Conservation (phyloP, 2,888 invertebrate genomes). For the Scotopteryx bipunctaria region DNA sequence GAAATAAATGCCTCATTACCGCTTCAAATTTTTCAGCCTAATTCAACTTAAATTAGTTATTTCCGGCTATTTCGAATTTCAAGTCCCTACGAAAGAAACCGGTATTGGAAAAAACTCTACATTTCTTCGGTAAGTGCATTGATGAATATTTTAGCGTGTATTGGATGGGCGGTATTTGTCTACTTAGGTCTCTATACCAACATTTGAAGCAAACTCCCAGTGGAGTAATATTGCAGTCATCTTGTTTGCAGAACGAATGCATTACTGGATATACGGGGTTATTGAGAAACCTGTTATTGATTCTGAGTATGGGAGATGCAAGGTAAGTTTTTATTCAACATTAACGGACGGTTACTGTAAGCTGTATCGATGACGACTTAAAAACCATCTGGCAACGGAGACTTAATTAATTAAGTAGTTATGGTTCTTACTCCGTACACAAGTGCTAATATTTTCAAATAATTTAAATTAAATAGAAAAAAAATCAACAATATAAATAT, state of each 20-base stretch:
- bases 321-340: not conserved
- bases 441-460: too few species aligned
- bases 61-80: conserved; percentile 1
- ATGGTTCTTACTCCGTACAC: too few species aligned
- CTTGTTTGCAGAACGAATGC: conserved; percentile 21
- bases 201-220: not conserved
- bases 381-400: too few species aligned
- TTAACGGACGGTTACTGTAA: not conserved
- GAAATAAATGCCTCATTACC: too few species aligned
- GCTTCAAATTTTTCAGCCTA: too few species aligned
- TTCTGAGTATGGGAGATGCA: not conserved
- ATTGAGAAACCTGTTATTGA: conserved; percentile 13
- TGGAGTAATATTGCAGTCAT: conserved; percentile 17
- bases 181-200: conserved; percentile 7
- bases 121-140: conserved; percentile 47
- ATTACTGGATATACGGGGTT: conserved; percentile 13
- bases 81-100: conserved; percentile 35
- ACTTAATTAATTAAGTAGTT: too few species aligned
- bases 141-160: conserved; percentile 46
- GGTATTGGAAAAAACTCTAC: conserved; percentile 51
- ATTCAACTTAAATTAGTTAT: too few species aligned
- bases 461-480: too few species aligned
- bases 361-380: too few species aligned
- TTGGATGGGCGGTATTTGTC: conserved; percentile 22
- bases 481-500: too few species aligned